A percentile compares a stretch with the other conserved stretches of the same genome.
Evolutionary conservation across 2,888 invertebrate genomes (phyloP).

Genomic region (Epiblema foenella): DNA sequence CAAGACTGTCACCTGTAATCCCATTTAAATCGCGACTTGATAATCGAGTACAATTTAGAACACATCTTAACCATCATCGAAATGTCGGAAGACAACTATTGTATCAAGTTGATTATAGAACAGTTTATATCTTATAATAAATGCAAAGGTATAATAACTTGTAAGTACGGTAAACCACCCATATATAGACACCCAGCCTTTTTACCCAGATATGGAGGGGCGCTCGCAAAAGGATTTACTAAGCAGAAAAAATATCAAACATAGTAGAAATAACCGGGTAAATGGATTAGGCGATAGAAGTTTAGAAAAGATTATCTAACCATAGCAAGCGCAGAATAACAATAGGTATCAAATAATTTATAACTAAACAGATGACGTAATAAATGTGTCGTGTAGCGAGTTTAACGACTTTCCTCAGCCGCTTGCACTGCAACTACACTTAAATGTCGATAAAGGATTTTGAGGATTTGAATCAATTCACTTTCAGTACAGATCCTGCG

Average conservation of each 20-base stretch:
- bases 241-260: not conserved
- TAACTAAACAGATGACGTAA: slow-evolving; percentile 10
- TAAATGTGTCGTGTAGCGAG: slow-evolving; percentile 8
- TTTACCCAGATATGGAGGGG: not conserved
- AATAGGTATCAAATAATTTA: slow-evolving; percentile 12
- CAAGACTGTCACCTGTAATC: too few species aligned
- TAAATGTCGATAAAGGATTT: slow-evolving; percentile 11
- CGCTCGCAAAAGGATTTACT: not conserved
- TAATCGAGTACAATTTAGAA: slow-evolving; percentile 6
- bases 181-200: not conserved
- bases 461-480: slow-evolving; percentile 15
- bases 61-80: slow-evolving; percentile 8
- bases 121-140: slow-evolving; percentile 21
- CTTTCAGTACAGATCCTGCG: slow-evolving; percentile 14
- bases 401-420: slow-evolving; percentile 7
- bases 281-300: not conserved
- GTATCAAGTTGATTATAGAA: slow-evolving; percentile 6
- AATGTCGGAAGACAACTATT: slow-evolving; percentile 29
- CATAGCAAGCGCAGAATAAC: slow-evolving; percentile 1
- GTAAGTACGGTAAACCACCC: not conserved
- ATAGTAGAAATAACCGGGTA: not conserved
- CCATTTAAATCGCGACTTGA: too few species aligned
- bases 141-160: slow-evolving; percentile 17
- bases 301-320: not conserved
- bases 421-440: slow-evolving; percentile 15